phyloP scores from a whole-genome alignment of 2,113 vertebrate species.

The Microcebus jonahi region DNA sequence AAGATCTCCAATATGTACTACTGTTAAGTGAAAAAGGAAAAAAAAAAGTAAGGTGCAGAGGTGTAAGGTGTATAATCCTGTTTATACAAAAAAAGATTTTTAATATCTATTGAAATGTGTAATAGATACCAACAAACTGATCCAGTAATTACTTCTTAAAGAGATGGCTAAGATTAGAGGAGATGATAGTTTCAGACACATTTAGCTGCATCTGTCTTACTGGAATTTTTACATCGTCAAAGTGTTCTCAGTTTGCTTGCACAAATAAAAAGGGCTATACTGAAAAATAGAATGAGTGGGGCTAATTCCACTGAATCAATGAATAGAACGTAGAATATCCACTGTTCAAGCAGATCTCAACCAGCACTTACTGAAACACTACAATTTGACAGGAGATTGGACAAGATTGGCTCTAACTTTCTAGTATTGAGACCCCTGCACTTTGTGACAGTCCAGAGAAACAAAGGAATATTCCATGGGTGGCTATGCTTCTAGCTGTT shows the following conservation, averaged over 20 bases:
- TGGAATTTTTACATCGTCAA: neutral
- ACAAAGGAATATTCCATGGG: neutral
- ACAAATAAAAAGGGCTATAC: neutral
- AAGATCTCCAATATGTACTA: neutral
- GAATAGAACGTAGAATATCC: too few relatives aligned
- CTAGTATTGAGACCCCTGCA: neutral
- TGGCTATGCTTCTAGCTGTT: neutral
- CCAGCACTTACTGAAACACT: neutral
- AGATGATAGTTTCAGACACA: neutral
- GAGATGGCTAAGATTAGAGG: neutral
- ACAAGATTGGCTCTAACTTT: neutral
- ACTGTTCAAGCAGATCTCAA: neutral
- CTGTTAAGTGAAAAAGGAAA: neutral
- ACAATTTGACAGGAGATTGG: neutral
- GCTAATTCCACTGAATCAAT: neutral
- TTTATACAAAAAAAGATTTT: neutral
- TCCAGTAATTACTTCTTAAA: neutral
- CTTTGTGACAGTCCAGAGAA: neutral
- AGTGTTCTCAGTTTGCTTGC: neutral
- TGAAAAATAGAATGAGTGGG: neutral
- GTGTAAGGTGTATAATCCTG: neutral
- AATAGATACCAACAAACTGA: neutral
- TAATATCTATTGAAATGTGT: neutral
- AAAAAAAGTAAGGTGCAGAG: neutral
- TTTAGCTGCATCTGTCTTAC: neutral